Base-by-base conservation (phyloP, 2,888 invertebrate genomes). In the Leptura quadrifasciata region DNA sequence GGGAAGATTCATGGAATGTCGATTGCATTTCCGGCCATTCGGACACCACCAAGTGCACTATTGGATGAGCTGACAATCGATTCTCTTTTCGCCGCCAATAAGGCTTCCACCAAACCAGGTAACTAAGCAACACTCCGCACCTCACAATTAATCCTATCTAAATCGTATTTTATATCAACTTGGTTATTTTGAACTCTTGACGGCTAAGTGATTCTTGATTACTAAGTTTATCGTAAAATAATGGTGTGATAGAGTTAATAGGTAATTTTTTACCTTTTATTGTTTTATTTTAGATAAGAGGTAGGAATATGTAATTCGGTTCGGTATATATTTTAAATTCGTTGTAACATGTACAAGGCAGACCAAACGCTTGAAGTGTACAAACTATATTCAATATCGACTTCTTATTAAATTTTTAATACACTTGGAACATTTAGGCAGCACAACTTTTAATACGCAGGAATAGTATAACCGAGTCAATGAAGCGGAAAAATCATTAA, bases 21-120 rank as follows among this genome's bases (percentile, higher is more conserved):
- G 77, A 79, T 82, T 82, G 83, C 83, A 84, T 83, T 85, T 85
- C 84, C 85, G 84, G 85, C 84, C 83, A 85, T 81, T 85, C 60
- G 79, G 81, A 80, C 76, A 77, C 83, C 79, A 81, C 83, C 83
- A 75, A 71, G 76, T 74, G 76, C 78, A 70, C 78, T 76, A 83
- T 83, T 83, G 83, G 83, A 78, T 81, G 80, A 78, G 73, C 77
- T 78, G 72, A 71, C 78, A 80, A 82, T 82, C 82, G 81, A 82
- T 82, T 73, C 71, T 72, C 64, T 63, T 55, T 74, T 20, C 70
- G 71, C 79, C 75, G 73, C 81, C 80, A 79, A 79, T 78, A 77
- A 71, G 76, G 76, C 72, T 57, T 71, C 75, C 55, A 68, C 76
- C 68, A 54, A 78, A 60, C 68, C 79, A 82, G 83, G 83, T 83